Conservation (phyloP, 2,888 invertebrate genomes). For the Diarsia brunnea region DNA sequence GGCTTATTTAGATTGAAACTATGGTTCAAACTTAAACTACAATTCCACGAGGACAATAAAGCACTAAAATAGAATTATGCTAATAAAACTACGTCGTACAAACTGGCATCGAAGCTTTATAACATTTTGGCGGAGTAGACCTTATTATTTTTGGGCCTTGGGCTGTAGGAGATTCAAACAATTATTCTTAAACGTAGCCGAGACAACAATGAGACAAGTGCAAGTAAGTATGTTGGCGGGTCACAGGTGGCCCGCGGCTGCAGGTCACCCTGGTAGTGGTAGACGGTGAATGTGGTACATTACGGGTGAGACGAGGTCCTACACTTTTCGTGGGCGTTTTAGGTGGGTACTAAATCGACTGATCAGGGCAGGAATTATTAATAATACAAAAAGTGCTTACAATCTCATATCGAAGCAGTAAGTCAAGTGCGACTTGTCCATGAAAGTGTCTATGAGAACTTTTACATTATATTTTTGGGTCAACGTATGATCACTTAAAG, state of each 20-base stretch:
- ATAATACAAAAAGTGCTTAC: neutral
- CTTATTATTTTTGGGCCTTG: neutral
- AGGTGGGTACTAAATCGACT: neutral
- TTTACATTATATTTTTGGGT: neutral
- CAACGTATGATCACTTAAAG: neutral
- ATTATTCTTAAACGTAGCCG: neutral
- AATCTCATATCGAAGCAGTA: neutral
- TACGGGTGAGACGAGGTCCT: constrained; percentile 1
- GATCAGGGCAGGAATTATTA: neutral
- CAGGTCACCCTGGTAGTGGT: neutral
- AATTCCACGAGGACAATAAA: constrained; percentile 40
- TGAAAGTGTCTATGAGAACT: neutral
- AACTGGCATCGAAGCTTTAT: neutral
- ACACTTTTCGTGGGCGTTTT: neutral
- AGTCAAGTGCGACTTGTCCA: neutral
- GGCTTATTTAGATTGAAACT: constrained; percentile 32
- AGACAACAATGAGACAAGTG: constrained; percentile 31
- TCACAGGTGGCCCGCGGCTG: constrained; percentile 23
- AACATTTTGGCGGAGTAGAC: neutral
- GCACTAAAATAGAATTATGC: constrained; percentile 26
- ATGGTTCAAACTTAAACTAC: constrained; percentile 12
- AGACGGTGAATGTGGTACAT: constrained; percentile 18
- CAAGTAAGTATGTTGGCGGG: constrained; percentile 33
- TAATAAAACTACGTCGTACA: constrained; percentile 10
- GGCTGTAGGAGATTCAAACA: neutral